Evolutionary conservation across 2,888 invertebrate species (phyloP).

Genomic region (Perdita meconis): DNA sequence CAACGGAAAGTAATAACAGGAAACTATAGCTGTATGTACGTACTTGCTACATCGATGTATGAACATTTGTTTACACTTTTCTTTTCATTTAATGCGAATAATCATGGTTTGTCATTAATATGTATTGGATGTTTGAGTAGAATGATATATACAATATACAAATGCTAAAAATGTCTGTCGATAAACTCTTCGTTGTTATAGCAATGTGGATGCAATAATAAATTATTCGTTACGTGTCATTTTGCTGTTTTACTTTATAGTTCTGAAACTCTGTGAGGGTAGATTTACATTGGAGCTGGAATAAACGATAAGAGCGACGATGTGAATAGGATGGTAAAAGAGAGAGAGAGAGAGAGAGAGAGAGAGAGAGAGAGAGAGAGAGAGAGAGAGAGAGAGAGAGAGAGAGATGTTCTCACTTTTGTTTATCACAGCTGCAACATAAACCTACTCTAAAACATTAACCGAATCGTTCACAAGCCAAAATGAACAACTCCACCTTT

Average conservation of each 20-base stretch:
- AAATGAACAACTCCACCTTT: too few species aligned
- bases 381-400: too few species aligned
- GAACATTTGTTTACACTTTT: neutral
- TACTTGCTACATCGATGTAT: constrained; percentile 36
- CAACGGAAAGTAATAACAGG: constrained; percentile 48
- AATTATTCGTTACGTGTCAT: constrained; percentile 30
- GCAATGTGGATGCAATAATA: constrained; percentile 50
- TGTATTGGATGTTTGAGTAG: neutral
- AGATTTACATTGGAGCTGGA: too few species aligned
- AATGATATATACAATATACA: neutral
- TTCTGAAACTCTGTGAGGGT: too few species aligned
- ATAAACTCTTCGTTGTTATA: constrained; percentile 23
- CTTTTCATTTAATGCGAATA: neutral
- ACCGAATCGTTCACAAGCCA: too few species aligned
- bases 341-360: too few species aligned
- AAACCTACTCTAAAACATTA: too few species aligned
- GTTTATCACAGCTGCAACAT: too few species aligned
- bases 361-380: too few species aligned
- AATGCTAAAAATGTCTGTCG: constrained; percentile 30
- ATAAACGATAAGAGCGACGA: too few species aligned
- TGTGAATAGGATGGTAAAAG: too few species aligned
- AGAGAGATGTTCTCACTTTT: too few species aligned
- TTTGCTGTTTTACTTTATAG: neutral
- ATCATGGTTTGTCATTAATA: constrained; percentile 10
- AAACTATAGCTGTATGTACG: constrained; percentile 37